Base-by-base conservation (phyloP, 1,140 invertebrate species). In the Atta texana region DNA sequence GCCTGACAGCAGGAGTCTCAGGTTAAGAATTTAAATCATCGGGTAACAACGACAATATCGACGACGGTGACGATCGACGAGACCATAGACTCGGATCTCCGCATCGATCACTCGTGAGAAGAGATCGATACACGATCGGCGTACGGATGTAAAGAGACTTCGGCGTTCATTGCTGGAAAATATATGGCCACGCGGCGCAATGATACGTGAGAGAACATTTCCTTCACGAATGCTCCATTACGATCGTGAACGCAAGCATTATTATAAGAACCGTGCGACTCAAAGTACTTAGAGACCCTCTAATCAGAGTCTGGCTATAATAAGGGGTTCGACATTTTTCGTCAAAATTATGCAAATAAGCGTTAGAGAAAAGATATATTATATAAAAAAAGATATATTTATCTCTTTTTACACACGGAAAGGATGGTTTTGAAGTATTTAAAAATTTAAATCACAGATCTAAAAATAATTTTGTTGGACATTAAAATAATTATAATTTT, bases 1-100 rank as follows among this genome's bases (percentile, higher is more conserved):
- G 85, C 51, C 86, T 93, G 92, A 93, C 92, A 93, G 93, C 91
- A 87, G 93, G 92, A 93, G 93, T 91, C 92, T 91, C 85, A 87
- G 90, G 77, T 89, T 87, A 81, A 87, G 91, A 86, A 88, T 87
- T 92, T 91, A 92, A 93, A 92, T 93, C 92, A 93, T 92, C 82
- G 86, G 76, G 68, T 88, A 91, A 90, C 89, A 91, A 91, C 81
- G 91, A 91, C 90, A 88, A 88, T 90, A 91, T 92, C 87, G 87
- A 91, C 87, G 90, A 81, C 80, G 89, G 88, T 82, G 89, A 92
- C 85, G 88, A 91, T 91, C 90, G 88, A 91, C 84, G 87, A 86
- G 80, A 71, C 84, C 85, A 39, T 68, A 64, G 86, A 82, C 88
- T 87, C 66, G 87, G 72, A 85, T 91, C 69, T 90, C 80, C 71